phyloP scores from a whole-genome alignment of 2,797 vertebrate genomes.

The Hippocampus kuda region DNA sequence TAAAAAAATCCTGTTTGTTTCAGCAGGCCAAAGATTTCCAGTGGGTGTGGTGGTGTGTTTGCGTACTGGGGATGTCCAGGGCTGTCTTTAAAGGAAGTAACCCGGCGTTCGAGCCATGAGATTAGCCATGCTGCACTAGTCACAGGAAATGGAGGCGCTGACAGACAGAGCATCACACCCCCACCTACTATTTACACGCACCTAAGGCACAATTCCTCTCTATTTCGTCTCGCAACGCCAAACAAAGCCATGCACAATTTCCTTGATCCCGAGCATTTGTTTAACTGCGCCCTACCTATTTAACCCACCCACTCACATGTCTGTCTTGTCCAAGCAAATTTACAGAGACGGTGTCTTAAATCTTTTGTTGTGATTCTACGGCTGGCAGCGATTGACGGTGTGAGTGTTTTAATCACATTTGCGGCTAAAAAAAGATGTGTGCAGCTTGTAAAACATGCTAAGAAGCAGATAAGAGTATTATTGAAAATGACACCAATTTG shows the following conservation, averaged over 20 bases:
- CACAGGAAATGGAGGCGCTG: slow-evolving; percentile 74
- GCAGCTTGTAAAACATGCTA: not conserved
- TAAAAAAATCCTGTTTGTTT: too few species aligned
- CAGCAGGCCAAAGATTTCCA: slow-evolving; percentile 52
- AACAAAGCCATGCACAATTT: slow-evolving; percentile 66
- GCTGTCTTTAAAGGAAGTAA: slow-evolving; percentile 41
- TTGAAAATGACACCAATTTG: not conserved
- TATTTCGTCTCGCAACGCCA: slow-evolving; percentile 65
- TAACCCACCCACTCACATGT: slow-evolving; percentile 62
- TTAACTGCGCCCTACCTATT: slow-evolving; percentile 63
- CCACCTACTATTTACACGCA: not conserved
- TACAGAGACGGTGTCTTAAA: slow-evolving; percentile 52
- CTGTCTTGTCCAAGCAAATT: slow-evolving; percentile 59
- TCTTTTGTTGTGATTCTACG: slow-evolving; percentile 42
- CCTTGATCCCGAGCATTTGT: slow-evolving; percentile 66
- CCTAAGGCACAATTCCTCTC: slow-evolving; percentile 51
- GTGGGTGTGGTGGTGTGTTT: slow-evolving; percentile 7
- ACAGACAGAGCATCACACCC: slow-evolving; percentile 54
- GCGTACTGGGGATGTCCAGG: not conserved
- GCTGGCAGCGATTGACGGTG: slow-evolving; percentile 35
- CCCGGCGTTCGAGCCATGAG: slow-evolving; percentile 45
- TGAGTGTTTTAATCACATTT: slow-evolving; percentile 6
- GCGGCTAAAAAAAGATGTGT: not conserved
- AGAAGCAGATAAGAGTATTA: not conserved
- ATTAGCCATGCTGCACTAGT: slow-evolving; percentile 80